Evolutionary conservation across 2,888 invertebrate genomes (phyloP), one percentile per base, ranked within the genome.

Genomic region (Ormia ochracea): DNA sequence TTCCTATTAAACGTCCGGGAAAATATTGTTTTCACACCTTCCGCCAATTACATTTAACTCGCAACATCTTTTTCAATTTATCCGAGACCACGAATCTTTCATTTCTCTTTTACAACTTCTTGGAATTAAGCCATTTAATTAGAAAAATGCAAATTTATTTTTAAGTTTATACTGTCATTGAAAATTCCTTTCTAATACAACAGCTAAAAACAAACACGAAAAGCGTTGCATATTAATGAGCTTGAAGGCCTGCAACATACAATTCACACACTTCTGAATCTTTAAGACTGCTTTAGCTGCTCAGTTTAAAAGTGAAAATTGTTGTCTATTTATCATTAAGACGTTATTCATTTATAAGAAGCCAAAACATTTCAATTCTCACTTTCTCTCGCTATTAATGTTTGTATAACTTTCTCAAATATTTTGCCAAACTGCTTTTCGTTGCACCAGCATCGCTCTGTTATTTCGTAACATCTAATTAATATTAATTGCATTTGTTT

Each of bases 401-500:
- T 17, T 28, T 38, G 1, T 19, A 10, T 12, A 2, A 10, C 28
- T 23, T 54, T 17, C 28, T 33, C 26, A 23, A 17, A 41, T 33
- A 33, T 23, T 26, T 31, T 21, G 54, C 45, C 54, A 36, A 17
- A 54, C 59, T 76, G 48, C n/a, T 54, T 43, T 72, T 23, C n/a
- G 50, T 58, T 72, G 58, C 9, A 21, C 38, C 45, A 59, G 45
- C 50, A 66, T 52, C 21, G 19, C n/a, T n/a, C 19, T 74, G 21
- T 45, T 9, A 33, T 36, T 63, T 33, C 21, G 23, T 63, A 36
- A 23, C 41, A 58, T 65, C 69, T 65, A 74, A 36, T 74, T 74
- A 33, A 59, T 69, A 69, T 69, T 79, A 69, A 74, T 74, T 65
- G 69, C 63, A 65, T 65, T 14, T 69, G 54, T 56, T 74, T 69